Conservation (phyloP, 2,113 vertebrate genomes). For the Gymnocephalus cernua region DNA sequence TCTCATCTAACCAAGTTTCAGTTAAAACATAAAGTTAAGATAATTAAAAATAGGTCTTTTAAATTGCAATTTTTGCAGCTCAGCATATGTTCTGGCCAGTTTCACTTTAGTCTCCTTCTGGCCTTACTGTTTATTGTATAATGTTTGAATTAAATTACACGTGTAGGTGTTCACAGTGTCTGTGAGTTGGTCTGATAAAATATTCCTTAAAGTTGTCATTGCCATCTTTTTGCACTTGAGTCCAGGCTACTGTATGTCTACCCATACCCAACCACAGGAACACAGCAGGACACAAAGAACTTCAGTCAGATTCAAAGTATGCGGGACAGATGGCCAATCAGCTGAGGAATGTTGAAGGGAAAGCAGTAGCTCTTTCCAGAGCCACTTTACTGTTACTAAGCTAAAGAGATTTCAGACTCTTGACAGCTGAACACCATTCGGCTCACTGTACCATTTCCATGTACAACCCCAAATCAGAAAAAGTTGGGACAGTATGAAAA, state of each 20-base stretch:
- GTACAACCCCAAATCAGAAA: no score
- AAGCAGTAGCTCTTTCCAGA: not conserved
- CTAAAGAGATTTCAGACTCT: slow-evolving; percentile 27
- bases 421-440: slow-evolving; percentile 22
- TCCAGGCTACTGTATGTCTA: not conserved
- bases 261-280: not conserved
- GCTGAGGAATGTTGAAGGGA: slow-evolving; percentile 19
- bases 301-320: not conserved
- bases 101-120: no score
- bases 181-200: not conserved
- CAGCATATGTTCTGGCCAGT: no score
- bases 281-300: not conserved
- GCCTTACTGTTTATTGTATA: not conserved
- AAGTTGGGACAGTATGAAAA: no score
- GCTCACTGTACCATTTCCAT: not conserved
- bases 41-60: no score
- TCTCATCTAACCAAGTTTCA: no score
- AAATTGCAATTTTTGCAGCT: no score
- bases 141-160: not conserved
- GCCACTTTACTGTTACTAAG: not conserved
- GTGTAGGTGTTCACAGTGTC: not conserved
- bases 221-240: not conserved
- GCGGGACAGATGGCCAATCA: slow-evolving; percentile 33
- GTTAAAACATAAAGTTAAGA: no score
- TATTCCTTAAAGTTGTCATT: not conserved